Evolutionary conservation across 2,113 vertebrate species (phyloP).

Genomic region (Benitochromis conjunctus): DNA sequence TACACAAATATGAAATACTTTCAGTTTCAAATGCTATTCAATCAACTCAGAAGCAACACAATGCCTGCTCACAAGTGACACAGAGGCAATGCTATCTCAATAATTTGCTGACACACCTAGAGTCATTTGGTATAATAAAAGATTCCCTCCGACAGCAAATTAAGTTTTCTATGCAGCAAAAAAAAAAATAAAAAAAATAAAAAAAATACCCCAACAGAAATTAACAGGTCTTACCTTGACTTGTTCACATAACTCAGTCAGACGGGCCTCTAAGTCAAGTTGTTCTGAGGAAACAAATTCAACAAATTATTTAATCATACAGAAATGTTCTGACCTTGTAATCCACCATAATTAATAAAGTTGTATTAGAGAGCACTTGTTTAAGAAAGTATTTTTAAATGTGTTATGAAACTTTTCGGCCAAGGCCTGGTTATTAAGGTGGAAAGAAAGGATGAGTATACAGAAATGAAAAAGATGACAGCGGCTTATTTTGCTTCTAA

Average conservation of each 20-base stretch:
- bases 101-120: neutral
- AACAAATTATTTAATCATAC: neutral
- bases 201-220: neutral
- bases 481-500: neutral
- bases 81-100: neutral
- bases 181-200: neutral
- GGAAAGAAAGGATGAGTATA: neutral
- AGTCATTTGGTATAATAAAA: neutral
- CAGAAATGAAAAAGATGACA: slow-evolving; percentile 12
- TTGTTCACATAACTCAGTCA: slow-evolving; percentile 90
- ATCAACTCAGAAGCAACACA: neutral
- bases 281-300: slow-evolving; percentile 81
- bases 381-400: neutral
- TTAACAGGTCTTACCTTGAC: slow-evolving; percentile 81
- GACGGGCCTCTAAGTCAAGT: slow-evolving; percentile 90
- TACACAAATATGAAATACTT: neutral
- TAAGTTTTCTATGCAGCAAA: neutral
- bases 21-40: neutral
- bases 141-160: neutral
- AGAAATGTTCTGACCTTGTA: slow-evolving; percentile 2
- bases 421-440: neutral
- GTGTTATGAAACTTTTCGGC: neutral
- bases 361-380: neutral
- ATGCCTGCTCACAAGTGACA: neutral
- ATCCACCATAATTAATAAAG: neutral